Base-by-base conservation (phyloP, 2,113 vertebrate species). In the Serinus canaria region DNA sequence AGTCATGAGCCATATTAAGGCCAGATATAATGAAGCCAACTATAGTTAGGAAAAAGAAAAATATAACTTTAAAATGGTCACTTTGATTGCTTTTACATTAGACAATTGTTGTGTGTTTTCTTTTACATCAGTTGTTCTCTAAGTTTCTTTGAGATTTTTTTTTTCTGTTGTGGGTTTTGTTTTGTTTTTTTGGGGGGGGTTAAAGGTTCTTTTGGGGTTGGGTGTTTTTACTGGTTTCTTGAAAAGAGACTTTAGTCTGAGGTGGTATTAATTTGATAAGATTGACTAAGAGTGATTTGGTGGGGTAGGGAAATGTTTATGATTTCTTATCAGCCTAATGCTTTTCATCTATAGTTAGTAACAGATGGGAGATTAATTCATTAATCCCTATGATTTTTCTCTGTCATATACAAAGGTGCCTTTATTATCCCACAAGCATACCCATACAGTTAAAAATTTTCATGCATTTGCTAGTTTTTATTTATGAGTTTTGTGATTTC, bases 161-260 rank as follows among this genome's bases (percentile, higher is more conserved):
- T n/a, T 20, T 8, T 1, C 14, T 12, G 2, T 15, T 12, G 3
- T 25, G 41, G 41, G 41, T 41, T 41, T 41, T 41, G 20, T 25
- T 49, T 49, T 25, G 9, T 1, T 23, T 35, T 10, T 6, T 7
- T 3, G 2, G 4, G 1, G 1, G 18, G 4, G 17, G 4, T 44
- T 69, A 66, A 70, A 41, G 21, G 7, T 6, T 6, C 33, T 50
- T 43, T 76, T 35, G 9, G 12, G 5, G 1, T 31, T 44, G 12
- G 4, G 3, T 39, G 5, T 33, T 52, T 68, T 62, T 37, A 31
- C 18, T 85, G 55, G 41, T 56, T 75, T 30, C 4, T 46, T 60
- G 10, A 50, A 80, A 80, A 16, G 12, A 30, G 7, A 16, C 9
- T 73, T 83, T 47, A 87, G n/a, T 47, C 23, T 47, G n/a, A 76